Evolutionary conservation across 2,888 invertebrate genomes (phyloP).

Genomic region (Drosophila hamatofila): DNA sequence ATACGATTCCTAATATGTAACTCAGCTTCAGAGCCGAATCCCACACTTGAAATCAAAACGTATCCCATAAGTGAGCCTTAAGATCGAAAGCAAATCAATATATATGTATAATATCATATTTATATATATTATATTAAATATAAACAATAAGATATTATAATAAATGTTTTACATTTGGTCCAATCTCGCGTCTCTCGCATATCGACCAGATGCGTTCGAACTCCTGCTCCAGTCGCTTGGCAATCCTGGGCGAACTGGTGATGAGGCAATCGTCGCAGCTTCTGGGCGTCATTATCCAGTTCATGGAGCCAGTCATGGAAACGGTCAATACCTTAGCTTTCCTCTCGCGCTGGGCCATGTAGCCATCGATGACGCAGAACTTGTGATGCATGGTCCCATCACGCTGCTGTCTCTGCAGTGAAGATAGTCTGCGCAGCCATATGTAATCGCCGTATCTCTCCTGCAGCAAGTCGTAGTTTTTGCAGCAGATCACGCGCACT

Average conservation of each 20-base stretch:
- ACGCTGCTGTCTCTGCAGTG: accelerated
- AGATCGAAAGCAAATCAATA: conserved; percentile 35
- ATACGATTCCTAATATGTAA: conserved; percentile 41
- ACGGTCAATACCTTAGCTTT: background rate
- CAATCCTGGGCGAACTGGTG: conserved; percentile 5
- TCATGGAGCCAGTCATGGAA: conserved; percentile 20
- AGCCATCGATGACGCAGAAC: conserved; percentile 11
- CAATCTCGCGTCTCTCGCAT: background rate
- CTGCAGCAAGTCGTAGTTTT: background rate
- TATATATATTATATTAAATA: conserved; percentile 24
- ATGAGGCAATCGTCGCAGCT: conserved; percentile 1
- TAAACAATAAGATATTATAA: conserved; percentile 29
- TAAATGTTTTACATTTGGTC: too few species aligned
- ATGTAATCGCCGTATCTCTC: background rate
- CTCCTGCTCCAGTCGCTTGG: conserved; percentile 7
- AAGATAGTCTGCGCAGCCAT: background rate
- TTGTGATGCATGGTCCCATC: conserved; percentile 7
- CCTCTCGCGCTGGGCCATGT: background rate
- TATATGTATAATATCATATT: background rate
- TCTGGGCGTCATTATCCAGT: background rate
- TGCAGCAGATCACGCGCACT: conserved; percentile 1
- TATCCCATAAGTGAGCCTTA: conserved; percentile 53
- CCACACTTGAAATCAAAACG: conserved; percentile 56
- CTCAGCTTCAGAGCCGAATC: conserved; percentile 14
- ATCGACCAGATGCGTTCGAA: conserved; percentile 7